Conservation (phyloP, 2,797 vertebrate species). For the Helostoma temminkii region DNA sequence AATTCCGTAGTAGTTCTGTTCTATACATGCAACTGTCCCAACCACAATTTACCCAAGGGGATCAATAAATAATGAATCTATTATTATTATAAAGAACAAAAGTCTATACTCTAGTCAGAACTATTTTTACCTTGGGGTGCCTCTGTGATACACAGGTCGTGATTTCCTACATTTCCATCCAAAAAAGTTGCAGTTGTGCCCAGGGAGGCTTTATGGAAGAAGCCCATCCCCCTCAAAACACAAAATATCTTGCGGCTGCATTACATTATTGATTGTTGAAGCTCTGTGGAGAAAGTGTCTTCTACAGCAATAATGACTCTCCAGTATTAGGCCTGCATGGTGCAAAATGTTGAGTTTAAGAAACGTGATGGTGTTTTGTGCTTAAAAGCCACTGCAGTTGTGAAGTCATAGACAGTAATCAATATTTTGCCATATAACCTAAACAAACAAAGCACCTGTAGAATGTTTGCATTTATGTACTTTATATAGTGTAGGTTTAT, state of each 20-base stretch:
- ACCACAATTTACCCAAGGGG: no score
- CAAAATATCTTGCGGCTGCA: conserved; percentile 48
- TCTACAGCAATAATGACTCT: conserved; percentile 12
- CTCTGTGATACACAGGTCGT: conserved; percentile 30
- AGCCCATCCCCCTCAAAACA: conserved; percentile 34
- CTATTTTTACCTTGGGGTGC: conserved; percentile 30
- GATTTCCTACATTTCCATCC: conserved; percentile 26
- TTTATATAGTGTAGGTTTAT: no score
- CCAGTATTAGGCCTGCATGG: neutral
- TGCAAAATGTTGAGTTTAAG: neutral
- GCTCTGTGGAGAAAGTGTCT: conserved; percentile 30
- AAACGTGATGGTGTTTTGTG: neutral
- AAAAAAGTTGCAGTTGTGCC: conserved; percentile 11
- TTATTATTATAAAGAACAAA: conserved; percentile 17
- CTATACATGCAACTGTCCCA: no score
- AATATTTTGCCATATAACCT: no score
- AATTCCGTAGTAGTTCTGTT: no score
- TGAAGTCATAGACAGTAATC: no score
- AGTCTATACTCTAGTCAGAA: neutral
- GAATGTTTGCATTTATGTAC: no score
- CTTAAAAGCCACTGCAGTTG: neutral
- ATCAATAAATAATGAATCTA: no score
- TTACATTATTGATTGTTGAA: conserved; percentile 56
- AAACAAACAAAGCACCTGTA: neutral
- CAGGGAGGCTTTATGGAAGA: conserved; percentile 35